A percentile compares a stretch with the other conserved stretches of the same genome.
These are phyloP conservation scores for Pteropus rufus DNA, from an alignment of 2,797 vertebrate genomes.

Conservation along the genomic window DNA sequence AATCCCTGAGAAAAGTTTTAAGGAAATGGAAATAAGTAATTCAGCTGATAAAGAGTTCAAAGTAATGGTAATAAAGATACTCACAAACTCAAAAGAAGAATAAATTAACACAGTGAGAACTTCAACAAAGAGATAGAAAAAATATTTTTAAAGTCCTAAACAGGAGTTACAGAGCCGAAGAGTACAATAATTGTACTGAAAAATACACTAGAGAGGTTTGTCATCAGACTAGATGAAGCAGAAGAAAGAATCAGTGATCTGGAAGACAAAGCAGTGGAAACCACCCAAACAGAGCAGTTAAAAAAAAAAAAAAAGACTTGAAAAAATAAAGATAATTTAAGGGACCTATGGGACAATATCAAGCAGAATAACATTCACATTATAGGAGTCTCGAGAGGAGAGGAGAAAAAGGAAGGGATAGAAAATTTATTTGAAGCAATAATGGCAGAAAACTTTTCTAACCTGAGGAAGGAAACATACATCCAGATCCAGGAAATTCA, in stretches of 20 bases:
- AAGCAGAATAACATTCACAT: neutral
- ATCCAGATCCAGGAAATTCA: neutral
- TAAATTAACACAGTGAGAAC: neutral
- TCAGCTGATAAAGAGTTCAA: neutral
- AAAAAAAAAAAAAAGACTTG: neutral
- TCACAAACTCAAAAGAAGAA: neutral
- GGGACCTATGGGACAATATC: neutral
- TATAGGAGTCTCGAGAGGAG: neutral
- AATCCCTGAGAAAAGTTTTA: neutral
- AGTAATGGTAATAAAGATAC: neutral
- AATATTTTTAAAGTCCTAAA: neutral
- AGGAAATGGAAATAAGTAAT: neutral
- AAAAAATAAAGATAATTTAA: neutral
- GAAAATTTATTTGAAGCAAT: neutral
- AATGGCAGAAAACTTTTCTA: neutral
- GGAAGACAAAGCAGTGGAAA: neutral
- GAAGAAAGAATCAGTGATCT: neutral
- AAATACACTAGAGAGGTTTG: neutral
- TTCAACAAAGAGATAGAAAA: neutral
- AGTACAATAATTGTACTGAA: neutral
- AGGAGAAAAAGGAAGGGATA: neutral
- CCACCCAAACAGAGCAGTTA: neutral
- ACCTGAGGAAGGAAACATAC: neutral
- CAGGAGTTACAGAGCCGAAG: neutral
- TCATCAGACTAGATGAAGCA: neutral